Evolutionary conservation across 2,113 vertebrate genomes (phyloP), one percentile per base, ranked within the genome.

Genomic region (Macrotis lagotis): DNA sequence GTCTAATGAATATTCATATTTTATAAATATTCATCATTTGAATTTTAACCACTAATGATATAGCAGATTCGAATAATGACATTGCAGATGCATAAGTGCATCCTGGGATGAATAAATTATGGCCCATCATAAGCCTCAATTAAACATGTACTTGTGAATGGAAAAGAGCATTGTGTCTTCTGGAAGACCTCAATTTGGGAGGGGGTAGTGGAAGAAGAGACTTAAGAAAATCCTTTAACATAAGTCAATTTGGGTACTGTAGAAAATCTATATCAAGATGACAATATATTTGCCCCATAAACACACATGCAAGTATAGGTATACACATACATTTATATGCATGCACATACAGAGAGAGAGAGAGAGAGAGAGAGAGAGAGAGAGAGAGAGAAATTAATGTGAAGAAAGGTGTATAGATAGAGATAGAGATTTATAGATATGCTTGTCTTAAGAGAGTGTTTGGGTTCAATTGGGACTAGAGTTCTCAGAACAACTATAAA

Each of bases 1-100:
- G 92, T 50, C 90, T 92, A 95, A 95, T 88, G 91, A 96, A 95
- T 94, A 95, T 92, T 95, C 50, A 96, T 37, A 31, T 93, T 96
- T 94, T 31, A 83, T 95, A 94, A 94, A 93, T 93, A 95, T 51
- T 66, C 53, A 90, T 47, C 95, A 94, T 93, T 92, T 95, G 93
- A 97, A 95, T 91, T 95, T 2, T 26, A 92, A 51, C 19, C 24
- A 95, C 14, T 95, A 90, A 92, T 93, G 88, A 95, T 83, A 92
- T 95, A 96, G 91, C 44, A 95, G 52, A 95, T 91, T 96, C 92
- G 92, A 90, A 93, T 48, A 95, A 93, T 96, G 14, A 90, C 95
- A 91, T n/a, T 94, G 49, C 95, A 94, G 25, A 95, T 94, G 25
- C 49, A 88, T 90, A 96, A 44, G 48, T 14, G 59, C 16, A 96